phyloP scores from a whole-genome alignment of 2,888 invertebrate species.

The Dastarcus helophoroides region DNA sequence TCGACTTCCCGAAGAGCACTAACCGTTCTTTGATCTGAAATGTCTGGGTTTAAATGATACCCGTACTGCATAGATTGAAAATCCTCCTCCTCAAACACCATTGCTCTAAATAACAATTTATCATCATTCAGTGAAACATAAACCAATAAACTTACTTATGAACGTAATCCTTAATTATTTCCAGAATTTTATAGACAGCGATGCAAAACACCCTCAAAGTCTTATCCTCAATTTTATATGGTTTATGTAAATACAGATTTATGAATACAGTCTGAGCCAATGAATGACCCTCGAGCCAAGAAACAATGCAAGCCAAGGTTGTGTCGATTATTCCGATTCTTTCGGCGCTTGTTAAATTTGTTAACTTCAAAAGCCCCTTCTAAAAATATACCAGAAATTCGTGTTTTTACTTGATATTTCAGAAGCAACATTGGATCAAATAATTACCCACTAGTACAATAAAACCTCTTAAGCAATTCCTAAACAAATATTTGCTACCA shows the following conservation, averaged over 20 bases:
- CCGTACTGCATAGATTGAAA: slow-evolving; percentile 90
- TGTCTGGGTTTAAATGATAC: slow-evolving; percentile 70
- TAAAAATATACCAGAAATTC: too few species aligned
- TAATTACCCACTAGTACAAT: too few species aligned
- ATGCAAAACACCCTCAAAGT: slow-evolving; percentile 77
- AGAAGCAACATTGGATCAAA: too few species aligned
- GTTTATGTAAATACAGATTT: slow-evolving; percentile 88
- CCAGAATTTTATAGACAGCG: slow-evolving; percentile 78
- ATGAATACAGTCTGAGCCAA: slow-evolving; percentile 96
- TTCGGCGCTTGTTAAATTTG: slow-evolving; percentile 64
- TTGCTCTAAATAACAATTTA: slow-evolving; percentile 43
- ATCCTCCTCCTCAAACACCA: slow-evolving; percentile 92
- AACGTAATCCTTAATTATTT: slow-evolving; percentile 79
- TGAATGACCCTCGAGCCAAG: slow-evolving; percentile 95
- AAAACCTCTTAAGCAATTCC: too few species aligned
- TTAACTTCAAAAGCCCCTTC: slow-evolving; percentile 53
- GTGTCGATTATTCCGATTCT: slow-evolving; percentile 90
- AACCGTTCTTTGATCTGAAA: slow-evolving; percentile 68
- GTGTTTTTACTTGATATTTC: too few species aligned
- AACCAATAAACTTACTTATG: slow-evolving; percentile 51
- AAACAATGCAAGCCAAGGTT: slow-evolving; percentile 85
- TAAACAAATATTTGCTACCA: too few species aligned
- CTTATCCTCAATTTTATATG: slow-evolving; percentile 71
- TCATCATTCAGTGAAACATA: not conserved
- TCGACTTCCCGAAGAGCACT: slow-evolving; percentile 82